phyloP scores from a whole-genome alignment of 2,888 invertebrate species.

The Andrena trimmerana region DNA sequence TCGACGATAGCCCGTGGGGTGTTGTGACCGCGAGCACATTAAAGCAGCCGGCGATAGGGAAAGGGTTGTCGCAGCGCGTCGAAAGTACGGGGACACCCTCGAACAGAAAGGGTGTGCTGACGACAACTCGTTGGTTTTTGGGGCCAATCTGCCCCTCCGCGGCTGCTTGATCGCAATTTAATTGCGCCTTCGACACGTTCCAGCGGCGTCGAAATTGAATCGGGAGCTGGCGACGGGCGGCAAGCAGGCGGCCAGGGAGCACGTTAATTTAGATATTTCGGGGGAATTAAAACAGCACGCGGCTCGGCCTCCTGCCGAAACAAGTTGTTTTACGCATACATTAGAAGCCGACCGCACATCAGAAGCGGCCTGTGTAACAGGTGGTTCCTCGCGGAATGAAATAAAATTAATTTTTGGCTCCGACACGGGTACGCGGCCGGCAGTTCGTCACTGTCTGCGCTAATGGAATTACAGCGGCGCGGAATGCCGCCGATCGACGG shows the following conservation, averaged over 20 bases:
- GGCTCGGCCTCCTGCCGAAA: neutral
- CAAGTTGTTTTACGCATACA: slow-evolving; percentile 30
- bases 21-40: slow-evolving; percentile 9
- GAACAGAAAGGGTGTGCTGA: neutral
- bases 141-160: neutral
- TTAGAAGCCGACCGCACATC: slow-evolving; percentile 26
- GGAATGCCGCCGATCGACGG: slow-evolving; percentile 28
- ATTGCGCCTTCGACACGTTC: slow-evolving; percentile 29
- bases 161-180: slow-evolving; percentile 35
- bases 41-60: neutral
- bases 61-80: slow-evolving; percentile 5
- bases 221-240: neutral
- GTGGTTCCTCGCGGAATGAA: slow-evolving; percentile 55
- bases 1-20: neutral
- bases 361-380: slow-evolving; percentile 51
- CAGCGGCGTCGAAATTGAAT: slow-evolving; percentile 25
- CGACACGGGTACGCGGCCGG: neutral
- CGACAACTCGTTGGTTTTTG: slow-evolving; percentile 11
- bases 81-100: neutral
- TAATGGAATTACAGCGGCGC: slow-evolving; percentile 50
- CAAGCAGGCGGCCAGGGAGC: neutral
- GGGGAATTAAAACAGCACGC: neutral
- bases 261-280: slow-evolving; percentile 22
- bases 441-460: slow-evolving; percentile 49
- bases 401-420: slow-evolving; percentile 60